Evolutionary conservation across 2,797 vertebrate species (phyloP), one percentile per base, ranked within the genome.

Genomic region (Miichthys miiuy): DNA sequence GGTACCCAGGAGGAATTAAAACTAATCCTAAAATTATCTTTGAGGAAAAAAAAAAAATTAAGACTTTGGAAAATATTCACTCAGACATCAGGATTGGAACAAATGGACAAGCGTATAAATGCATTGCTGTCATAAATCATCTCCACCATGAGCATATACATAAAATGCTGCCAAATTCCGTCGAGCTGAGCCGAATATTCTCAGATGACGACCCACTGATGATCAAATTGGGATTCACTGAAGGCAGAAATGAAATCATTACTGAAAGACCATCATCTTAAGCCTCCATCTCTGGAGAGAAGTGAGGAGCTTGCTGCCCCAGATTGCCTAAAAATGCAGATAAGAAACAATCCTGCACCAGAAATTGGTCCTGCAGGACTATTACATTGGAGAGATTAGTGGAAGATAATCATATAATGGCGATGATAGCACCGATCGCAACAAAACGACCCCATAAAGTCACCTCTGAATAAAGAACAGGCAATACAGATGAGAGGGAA

Each of bases 261-360:
- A 88, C 90, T 86, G 85, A 88, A 91, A 90, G 84, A 88, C 75
- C 84, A 87, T 88, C 88, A 85, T 92, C 87, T 91, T 88, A 90
- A 90, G 88, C 86, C 81, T 77, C 52, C 66, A 66, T 91, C 91
- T 93, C 91, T 54, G 75, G 90, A 90, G 90, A 87, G 80, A 77
- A 80, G 71, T 20, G 81, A 80, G 86, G 75, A 70, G 84, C 80
- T 80, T 68, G 86, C 81, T 87, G 90, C 82, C 88, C 89, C 81
- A 91, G 87, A 90, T 91, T 89, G 89, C 80, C 83, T 87, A 86
- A 91, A 92, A 91, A 87, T 90, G 87, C 88, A 92, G 92, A 92
- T 91, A 91, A 90, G 86, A 88, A 83, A 83, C 75, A 77, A 85
- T 90, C 80, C 82, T 57, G 87, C 86, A 79, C 77, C 58, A 90